Conservation (phyloP, 1,140 invertebrate genomes). For the Pollicipes pollicipes region DNA sequence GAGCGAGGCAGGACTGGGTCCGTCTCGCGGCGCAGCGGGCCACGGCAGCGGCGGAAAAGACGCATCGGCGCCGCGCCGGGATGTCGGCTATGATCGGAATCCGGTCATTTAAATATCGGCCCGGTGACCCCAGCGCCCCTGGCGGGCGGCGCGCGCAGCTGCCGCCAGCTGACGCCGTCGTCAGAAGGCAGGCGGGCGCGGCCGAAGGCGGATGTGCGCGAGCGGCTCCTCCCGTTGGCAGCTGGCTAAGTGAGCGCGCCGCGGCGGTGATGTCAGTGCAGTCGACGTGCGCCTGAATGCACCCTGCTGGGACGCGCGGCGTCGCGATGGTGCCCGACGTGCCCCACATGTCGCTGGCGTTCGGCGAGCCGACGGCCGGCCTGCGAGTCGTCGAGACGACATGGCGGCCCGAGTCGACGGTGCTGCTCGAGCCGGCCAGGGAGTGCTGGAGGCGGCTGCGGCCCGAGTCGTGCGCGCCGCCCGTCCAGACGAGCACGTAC, state of each 20-base stretch:
- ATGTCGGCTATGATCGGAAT: constrained; percentile 1
- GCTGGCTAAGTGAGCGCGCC: not conserved
- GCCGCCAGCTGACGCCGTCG: not conserved
- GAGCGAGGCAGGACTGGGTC: too few relatives aligned
- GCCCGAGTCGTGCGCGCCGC: not conserved
- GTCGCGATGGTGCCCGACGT: not conserved
- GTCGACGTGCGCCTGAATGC: not conserved
- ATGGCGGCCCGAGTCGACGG: not conserved
- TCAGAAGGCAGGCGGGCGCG: not conserved
- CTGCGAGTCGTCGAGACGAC: too few relatives aligned
- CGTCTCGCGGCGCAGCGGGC: too few relatives aligned
- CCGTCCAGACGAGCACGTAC: not conserved
- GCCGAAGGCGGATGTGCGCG: not conserved
- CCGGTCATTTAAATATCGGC: not conserved
- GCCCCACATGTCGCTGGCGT: not conserved
- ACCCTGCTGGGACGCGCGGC: not conserved
- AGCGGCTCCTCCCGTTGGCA: not conserved
- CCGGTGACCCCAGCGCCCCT: not conserved
- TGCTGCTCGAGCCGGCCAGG: not conserved
- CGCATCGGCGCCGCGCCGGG: not conserved
- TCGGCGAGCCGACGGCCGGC: not conserved
- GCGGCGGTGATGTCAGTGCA: not conserved
- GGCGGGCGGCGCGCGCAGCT: not conserved
- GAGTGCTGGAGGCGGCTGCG: not conserved
- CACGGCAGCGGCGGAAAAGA: not conserved